Base-by-base conservation (phyloP, 2,113 vertebrate genomes). In the Pedetes capensis region DNA sequence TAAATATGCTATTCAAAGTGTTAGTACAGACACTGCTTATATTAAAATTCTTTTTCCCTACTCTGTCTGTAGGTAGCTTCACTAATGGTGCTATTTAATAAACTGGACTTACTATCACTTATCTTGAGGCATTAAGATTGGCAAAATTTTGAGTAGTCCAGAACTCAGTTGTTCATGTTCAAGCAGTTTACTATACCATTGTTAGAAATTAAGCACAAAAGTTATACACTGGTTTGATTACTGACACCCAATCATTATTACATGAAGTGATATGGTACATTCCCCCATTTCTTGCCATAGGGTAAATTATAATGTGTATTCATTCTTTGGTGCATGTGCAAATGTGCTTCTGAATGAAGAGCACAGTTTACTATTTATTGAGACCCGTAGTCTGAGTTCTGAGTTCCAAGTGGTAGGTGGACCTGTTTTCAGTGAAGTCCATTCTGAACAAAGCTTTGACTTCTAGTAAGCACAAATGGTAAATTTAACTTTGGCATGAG, bases 401-500 rank as follows among this genome's bases (percentile, higher is more conserved):
- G 87, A 79, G 29, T 89, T 94, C 49, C 51, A 47, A 89, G 55
- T 85, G 27, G 75, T 81, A 47, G 44, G 82, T 90, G 78, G 61
- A 37, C 49, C 29, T 79, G 5, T 91, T 95, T 75, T 57, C 75
- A 32, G 14, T 85, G 13, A 84, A 95, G 83, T 25, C n/a, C 6
- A 37, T 87, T 89, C 80, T 85, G 63, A 93, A 92, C 69, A 94
- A 87, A 74, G 55, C 13, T 57, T 75, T 94, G 78, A 81, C 57
- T 92, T 27, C 89, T 53, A 75, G 18, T 82, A 92, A 85, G 17
- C 53, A 76, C 75, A 86, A 95, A 82, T n/a, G 39, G 32, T 23
- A 93, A 96, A 89, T 90, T 87, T 80, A 84, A n/a, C 71, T 97
- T 95, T 96, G 59, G 76, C 44, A 90, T 93, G 49, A 84, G 55